These are phyloP conservation scores for Poecilia velifera DNA, from an alignment of 2,797 vertebrate genomes.

Conservation along the genomic window DNA sequence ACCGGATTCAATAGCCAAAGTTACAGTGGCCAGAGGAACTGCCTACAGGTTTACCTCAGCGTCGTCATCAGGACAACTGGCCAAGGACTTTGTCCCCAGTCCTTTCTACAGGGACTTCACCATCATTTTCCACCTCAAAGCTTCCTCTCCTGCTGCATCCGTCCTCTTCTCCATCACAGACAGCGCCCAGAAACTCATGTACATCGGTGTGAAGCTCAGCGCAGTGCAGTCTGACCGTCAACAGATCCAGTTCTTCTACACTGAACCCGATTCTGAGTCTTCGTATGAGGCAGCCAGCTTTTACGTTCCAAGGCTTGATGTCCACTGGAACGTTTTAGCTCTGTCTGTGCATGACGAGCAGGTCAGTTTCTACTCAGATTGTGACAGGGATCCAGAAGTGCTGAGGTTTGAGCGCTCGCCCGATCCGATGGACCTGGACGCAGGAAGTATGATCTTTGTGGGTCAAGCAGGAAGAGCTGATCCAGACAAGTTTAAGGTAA, in stretches of 20 bases:
- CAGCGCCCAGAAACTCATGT: conserved; percentile 81
- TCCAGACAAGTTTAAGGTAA: conserved; percentile 88
- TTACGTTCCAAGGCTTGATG: conserved; percentile 77
- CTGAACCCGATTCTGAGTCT: conserved; percentile 78
- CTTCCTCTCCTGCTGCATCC: conserved; percentile 72
- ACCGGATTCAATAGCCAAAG: conserved; percentile 68
- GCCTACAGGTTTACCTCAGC: conserved; percentile 80
- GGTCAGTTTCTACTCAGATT: conserved; percentile 86
- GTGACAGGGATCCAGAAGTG: conserved; percentile 74
- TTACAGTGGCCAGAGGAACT: conserved; percentile 68
- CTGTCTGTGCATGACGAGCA: conserved; percentile 82
- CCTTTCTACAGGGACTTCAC: conserved; percentile 91
- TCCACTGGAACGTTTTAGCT: conserved; percentile 85
- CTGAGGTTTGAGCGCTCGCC: conserved; percentile 83
- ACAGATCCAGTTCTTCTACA: conserved; percentile 88
- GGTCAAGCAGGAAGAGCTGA: conserved; percentile 90
- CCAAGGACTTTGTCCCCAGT: conserved; percentile 82
- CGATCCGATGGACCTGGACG: conserved; percentile 86
- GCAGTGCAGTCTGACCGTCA: conserved; percentile 73
- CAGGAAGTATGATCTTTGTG: conserved; percentile 86
- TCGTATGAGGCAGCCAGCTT: conserved; percentile 85
- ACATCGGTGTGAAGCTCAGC: conserved; percentile 87
- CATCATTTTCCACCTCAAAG: conserved; percentile 86
- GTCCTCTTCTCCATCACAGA: conserved; percentile 90
- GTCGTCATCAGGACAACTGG: conserved; percentile 79